Evolutionary conservation across 2,888 invertebrate genomes (phyloP).

Genomic region (Chouioia cunea): DNA sequence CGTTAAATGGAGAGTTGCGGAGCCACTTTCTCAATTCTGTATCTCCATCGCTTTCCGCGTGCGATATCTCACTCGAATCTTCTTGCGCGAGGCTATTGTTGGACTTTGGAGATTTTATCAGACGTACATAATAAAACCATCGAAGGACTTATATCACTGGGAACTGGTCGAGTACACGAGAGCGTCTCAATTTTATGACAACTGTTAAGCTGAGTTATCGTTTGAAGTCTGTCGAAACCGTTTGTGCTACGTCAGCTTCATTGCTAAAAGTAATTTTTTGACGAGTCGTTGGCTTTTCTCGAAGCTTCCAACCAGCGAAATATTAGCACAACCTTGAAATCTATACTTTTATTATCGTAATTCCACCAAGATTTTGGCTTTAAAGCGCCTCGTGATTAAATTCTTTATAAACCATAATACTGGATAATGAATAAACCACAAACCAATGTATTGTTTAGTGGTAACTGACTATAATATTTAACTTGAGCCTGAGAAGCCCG

Average conservation of each 20-base stretch:
- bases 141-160: constrained; percentile 11
- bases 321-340: too few relatives aligned
- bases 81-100: constrained; percentile 31
- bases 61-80: constrained; percentile 24
- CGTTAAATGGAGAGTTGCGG: constrained; percentile 50
- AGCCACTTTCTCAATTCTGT: neutral
- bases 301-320: too few relatives aligned
- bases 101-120: constrained; percentile 39
- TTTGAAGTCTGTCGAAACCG: neutral
- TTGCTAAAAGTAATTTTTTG: constrained; percentile 1
- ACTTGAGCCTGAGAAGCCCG: too few relatives aligned
- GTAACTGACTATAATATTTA: too few relatives aligned
- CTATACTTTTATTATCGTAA: too few relatives aligned
- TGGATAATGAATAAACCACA: too few relatives aligned
- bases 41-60: neutral
- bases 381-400: too few relatives aligned
- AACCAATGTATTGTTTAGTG: too few relatives aligned
- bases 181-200: constrained; percentile 43
- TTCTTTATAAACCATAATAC: too few relatives aligned
- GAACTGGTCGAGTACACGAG: neutral
- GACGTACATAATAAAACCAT: constrained; percentile 41
- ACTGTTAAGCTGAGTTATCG: constrained; percentile 35
- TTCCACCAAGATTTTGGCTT: too few relatives aligned
- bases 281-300: too few relatives aligned
- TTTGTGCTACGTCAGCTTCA: neutral